Conservation (phyloP, 2,797 vertebrate species). For the Podarcis siculus region DNA sequence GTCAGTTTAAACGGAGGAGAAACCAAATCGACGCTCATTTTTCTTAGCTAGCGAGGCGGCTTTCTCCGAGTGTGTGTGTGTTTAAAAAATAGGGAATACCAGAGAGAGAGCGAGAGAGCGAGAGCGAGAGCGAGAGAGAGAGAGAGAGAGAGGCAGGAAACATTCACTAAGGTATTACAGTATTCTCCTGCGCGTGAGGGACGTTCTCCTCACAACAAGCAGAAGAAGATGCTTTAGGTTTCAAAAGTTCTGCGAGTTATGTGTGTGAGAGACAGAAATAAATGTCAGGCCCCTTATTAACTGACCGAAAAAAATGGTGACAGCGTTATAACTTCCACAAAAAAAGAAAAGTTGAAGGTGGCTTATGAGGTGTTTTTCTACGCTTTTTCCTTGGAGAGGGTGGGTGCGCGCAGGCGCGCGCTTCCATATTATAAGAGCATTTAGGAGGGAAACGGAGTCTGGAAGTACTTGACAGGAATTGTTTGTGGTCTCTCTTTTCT, state of each 20-base stretch:
- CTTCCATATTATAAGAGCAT: neutral
- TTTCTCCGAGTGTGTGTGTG: fast-evolving
- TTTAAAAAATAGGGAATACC: neutral
- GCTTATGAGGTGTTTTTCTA: neutral
- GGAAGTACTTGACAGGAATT: neutral
- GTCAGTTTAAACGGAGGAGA: neutral
- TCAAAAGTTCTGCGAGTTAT: neutral
- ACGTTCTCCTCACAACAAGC: no score
- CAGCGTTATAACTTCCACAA: conserved; percentile 20
- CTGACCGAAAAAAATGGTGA: conserved; percentile 5
- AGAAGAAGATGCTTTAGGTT: neutral
- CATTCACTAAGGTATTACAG: neutral
- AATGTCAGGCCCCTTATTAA: neutral
- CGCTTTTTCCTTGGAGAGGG: no score
- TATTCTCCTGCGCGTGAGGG: no score
- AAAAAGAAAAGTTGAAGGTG: conserved; percentile 33
- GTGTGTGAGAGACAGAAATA: neutral
- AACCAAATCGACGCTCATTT: neutral
- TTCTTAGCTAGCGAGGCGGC: conserved; percentile 11
- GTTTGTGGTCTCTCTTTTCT: neutral
- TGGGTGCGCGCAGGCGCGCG: neutral
- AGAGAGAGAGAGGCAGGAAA: neutral
- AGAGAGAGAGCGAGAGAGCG: fast-evolving
- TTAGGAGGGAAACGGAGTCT: neutral
- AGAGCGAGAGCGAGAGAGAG: neutral